Conservation (phyloP, 2,113 vertebrate species). For the Ptilonorhynchus violaceus region DNA sequence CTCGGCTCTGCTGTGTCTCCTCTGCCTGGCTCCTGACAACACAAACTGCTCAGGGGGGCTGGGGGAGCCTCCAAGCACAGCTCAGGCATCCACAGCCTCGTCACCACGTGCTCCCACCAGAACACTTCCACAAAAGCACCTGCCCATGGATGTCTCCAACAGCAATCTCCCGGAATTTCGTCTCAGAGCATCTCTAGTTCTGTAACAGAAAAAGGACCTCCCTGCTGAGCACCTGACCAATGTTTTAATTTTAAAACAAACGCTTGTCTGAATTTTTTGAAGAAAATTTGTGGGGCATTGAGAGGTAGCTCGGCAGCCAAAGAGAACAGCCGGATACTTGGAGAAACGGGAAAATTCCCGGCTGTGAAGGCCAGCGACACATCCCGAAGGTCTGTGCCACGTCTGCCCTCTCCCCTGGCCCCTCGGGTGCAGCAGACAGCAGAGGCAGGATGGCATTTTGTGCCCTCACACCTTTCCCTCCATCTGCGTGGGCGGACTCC, state of each 20-base stretch:
- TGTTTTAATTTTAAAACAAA: neutral
- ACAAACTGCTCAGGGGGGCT: neutral
- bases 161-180: neutral
- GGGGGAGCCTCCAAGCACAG: neutral
- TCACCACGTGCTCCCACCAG: neutral
- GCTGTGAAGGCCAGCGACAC: neutral
- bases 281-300: neutral
- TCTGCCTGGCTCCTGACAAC: neutral
- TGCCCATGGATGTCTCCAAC: neutral
- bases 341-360: neutral
- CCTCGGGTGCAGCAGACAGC: neutral
- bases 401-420: accelerated
- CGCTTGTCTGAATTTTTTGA: neutral
- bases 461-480: neutral
- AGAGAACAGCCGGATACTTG: neutral
- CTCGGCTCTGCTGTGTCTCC: neutral
- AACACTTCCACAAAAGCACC: neutral
- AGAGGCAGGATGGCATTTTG: neutral
- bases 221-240: too few species aligned
- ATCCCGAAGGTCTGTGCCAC: accelerated
- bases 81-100: neutral
- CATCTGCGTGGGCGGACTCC: neutral
- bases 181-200: neutral
- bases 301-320: neutral
- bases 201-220: neutral